Base-by-base conservation (phyloP, 2,888 invertebrate genomes). In the Cosmia trapezina region DNA sequence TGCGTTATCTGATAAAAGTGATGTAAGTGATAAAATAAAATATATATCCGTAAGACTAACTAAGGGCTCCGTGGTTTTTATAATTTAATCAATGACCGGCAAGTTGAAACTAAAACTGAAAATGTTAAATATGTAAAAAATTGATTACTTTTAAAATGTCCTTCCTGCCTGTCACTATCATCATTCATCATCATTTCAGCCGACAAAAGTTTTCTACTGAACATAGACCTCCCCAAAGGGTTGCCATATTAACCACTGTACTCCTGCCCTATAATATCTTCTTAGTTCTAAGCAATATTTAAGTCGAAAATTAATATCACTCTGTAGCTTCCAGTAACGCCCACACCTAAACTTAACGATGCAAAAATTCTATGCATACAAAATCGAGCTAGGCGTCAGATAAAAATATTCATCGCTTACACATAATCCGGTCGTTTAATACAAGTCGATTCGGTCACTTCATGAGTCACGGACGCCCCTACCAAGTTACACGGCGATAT, bases 381-480 rank as follows among this genome's bases (percentile, higher is more conserved):
- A 54, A 66, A 5, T 59, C 3, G 12, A 41, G 28, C 8, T 28
- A 22, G 19, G n/a, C n/a, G 65, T 56, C 37, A 51, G 49, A 81
- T 76, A 68, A 70, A 49, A 53, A 65, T 59, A 73, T 73, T 57
- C n/a, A 17, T 70, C 56, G 11, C n/a, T 59, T 37, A 73, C 37
- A 66, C 54, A 73, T 67, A 67, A 47, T 54, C 67, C 14, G 45
- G 45, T 69, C 82, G 57, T 67, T 62, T 69, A 51, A 60, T 37
- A 56, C n/a, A 70, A 74, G 75, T 68, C 37, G 68, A 70, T 70
- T 82, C 73, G 79, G 79, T 68, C 70, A 70, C 45, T 68, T n/a
- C 53, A 65, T 82, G 79, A 80, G 70, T 81, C 79, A 81, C 28
- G 70, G 54, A 61, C 70, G 70, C 64, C 41, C 72, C 54, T 78